Evolutionary conservation across 2,113 vertebrate species (phyloP).

Genomic region (Odontophorus gujanensis): DNA sequence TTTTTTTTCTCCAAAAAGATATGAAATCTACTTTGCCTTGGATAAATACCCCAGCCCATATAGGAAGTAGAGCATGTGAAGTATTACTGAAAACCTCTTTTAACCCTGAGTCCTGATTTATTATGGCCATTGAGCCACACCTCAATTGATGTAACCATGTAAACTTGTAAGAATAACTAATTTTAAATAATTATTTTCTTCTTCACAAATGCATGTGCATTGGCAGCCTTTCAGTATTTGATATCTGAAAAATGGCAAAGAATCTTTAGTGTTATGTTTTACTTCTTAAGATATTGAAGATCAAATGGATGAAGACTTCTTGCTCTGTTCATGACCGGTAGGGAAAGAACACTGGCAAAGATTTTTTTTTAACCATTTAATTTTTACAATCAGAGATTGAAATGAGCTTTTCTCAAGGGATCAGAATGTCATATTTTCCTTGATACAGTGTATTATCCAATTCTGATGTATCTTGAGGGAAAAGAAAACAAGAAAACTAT

Average conservation of each 20-base stretch:
- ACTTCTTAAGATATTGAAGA: not conserved
- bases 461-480: not conserved
- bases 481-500: not conserved
- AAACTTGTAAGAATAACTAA: not conserved
- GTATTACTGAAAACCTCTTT: not conserved
- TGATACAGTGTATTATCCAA: not conserved
- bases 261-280: not conserved
- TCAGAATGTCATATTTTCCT: not conserved
- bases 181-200: not conserved
- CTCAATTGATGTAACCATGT: not conserved
- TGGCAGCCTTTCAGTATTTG: not conserved
- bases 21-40: not conserved
- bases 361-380: not conserved
- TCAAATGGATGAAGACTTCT: not conserved
- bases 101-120: not conserved
- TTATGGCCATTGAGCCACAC: not conserved
- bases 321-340: not conserved
- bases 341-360: not conserved
- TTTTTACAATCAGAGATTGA: not conserved
- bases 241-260: not conserved
- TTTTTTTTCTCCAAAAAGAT: not conserved
- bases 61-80: not conserved
- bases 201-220: rapidly evolving
- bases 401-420: not conserved
- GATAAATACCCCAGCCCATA: not conserved